A percentile compares a stretch with the other conserved stretches of the same genome.
These are phyloP conservation scores for Melanogrammus aeglefinus DNA, from an alignment of 2,797 vertebrate species.

Conservation along the genomic window DNA sequence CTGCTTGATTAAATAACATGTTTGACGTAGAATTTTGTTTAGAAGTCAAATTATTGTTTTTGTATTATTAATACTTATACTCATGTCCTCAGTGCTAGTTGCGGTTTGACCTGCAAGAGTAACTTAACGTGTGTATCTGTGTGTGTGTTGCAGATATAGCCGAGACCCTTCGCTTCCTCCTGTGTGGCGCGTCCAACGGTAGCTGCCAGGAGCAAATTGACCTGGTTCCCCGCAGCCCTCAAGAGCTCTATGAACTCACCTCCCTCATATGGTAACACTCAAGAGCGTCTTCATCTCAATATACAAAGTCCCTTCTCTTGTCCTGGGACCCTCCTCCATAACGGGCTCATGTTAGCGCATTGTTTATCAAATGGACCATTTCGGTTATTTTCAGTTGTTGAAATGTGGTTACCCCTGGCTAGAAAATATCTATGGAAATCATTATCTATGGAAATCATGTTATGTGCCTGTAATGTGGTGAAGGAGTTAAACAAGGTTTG, in stretches of 20 bases:
- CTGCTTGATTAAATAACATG: not conserved
- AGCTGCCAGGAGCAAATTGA: slow-evolving; percentile 99
- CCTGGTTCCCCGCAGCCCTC: slow-evolving; percentile 95
- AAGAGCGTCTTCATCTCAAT: not conserved
- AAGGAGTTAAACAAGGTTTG: not conserved
- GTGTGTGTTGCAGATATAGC: slow-evolving; percentile 86
- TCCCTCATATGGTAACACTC: slow-evolving; percentile 93
- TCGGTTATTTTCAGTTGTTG: not conserved
- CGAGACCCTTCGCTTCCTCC: slow-evolving; percentile 95
- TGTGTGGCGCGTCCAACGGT: slow-evolving; percentile 96
- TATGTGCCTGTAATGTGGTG: not conserved
- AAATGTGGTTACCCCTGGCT: not conserved
- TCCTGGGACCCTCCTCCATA: not conserved
- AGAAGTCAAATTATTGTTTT: not conserved
- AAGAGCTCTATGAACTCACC: slow-evolving; percentile 97
- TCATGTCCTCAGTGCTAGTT: not conserved
- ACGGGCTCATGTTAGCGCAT: not conserved
- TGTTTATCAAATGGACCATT: not conserved
- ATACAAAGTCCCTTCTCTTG: not conserved
- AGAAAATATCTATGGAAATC: not conserved
- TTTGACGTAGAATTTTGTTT: not conserved
- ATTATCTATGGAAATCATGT: not conserved
- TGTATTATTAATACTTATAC: not conserved
- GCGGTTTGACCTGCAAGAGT: not conserved
- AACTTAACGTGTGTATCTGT: slow-evolving; percentile 4